Percentiles rank a stretch among this genome's conserved stretches.
phyloP scores from a whole-genome alignment of 2,888 invertebrate species.

The Flexamia atlantica region DNA sequence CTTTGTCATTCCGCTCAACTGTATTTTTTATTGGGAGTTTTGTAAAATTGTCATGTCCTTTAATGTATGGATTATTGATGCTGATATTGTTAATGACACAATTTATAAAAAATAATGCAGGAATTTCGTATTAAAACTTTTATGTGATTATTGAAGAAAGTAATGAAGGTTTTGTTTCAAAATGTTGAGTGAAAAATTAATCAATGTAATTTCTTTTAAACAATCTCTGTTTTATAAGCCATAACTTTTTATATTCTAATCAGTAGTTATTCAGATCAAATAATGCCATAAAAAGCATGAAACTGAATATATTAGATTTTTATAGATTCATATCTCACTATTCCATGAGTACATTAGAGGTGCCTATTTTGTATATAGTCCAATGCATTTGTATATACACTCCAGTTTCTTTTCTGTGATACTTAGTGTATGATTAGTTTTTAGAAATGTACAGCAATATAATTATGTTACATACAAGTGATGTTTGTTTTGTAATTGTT shows the following conservation, averaged over 20 bases:
- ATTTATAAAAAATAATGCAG: background rate
- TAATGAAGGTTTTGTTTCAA: too few relatives aligned
- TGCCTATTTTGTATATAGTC: constrained; percentile 49
- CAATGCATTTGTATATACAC: constrained; percentile 55
- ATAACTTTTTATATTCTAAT: constrained; percentile 23
- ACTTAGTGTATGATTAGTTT: constrained; percentile 34
- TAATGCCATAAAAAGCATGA: constrained; percentile 39
- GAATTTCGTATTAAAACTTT: background rate
- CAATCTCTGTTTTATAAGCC: constrained; percentile 15
- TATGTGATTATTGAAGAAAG: too few relatives aligned
- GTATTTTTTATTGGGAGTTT: too few relatives aligned
- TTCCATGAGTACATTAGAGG: constrained; percentile 39
- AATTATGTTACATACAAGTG: constrained; percentile 43
- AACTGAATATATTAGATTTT: constrained; percentile 30
- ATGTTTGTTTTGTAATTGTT: constrained; percentile 50
- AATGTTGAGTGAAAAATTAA: too few relatives aligned
- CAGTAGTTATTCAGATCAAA: constrained; percentile 37
- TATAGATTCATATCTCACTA: constrained; percentile 33
- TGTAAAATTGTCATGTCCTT: too few relatives aligned
- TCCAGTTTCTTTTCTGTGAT: constrained; percentile 55
- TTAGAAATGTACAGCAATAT: constrained; percentile 52
- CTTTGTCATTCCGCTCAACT: background rate
- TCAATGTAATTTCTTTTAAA: too few relatives aligned
- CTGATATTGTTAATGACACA: too few relatives aligned
- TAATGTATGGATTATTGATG: too few relatives aligned